Conservation (phyloP, 2,797 vertebrate genomes). For the Apodemus agrarius region DNA sequence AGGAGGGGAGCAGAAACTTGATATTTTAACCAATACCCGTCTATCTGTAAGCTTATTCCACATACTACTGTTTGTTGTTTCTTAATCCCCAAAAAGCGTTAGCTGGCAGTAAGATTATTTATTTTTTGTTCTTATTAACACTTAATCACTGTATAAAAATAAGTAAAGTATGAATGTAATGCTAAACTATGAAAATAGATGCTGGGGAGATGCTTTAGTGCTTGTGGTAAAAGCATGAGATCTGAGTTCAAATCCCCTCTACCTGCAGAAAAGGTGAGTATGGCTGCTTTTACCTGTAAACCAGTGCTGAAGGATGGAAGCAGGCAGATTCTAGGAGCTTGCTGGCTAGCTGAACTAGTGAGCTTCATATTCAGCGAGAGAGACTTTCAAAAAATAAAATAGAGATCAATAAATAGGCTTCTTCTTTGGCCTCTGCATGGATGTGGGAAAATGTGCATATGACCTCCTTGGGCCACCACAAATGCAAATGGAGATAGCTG, state of each 20-base stretch:
- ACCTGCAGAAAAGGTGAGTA: not conserved
- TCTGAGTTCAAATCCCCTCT: not conserved
- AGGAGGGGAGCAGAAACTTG: not conserved
- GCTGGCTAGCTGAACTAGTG: too few species aligned
- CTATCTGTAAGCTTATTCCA: not conserved
- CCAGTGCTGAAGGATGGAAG: not conserved
- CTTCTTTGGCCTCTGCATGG: not conserved
- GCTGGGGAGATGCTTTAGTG: not conserved
- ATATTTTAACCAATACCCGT: slow-evolving; percentile 28
- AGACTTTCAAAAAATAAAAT: not conserved
- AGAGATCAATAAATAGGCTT: not conserved
- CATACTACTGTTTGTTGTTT: not conserved
- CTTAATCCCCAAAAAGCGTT: not conserved
- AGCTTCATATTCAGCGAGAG: not conserved
- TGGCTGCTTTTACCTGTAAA: not conserved
- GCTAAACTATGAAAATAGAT: not conserved
- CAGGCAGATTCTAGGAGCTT: not conserved
- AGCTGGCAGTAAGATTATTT: not conserved
- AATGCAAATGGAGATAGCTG: not conserved
- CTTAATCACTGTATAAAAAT: not conserved
- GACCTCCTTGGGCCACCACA: not conserved
- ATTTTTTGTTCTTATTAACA: not conserved
- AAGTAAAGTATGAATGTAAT: not conserved
- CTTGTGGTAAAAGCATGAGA: not conserved
- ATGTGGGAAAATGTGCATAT: not conserved